Percentiles rank a stretch among this genome's conserved stretches.
These are phyloP conservation scores for Athene noctua DNA, from an alignment of 2,113 vertebrate species.

Conservation along the genomic window DNA sequence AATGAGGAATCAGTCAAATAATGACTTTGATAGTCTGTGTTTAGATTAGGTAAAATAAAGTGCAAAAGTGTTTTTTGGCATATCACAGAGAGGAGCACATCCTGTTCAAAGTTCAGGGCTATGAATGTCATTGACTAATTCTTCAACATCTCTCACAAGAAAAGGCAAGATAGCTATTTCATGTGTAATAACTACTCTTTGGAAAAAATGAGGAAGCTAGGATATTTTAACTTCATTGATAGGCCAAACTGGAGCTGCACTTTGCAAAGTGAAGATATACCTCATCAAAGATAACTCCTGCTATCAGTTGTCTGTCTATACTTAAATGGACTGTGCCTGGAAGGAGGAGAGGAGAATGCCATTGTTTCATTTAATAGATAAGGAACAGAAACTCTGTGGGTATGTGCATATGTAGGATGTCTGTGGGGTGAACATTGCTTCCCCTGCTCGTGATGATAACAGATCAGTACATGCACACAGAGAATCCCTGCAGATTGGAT, in stretches of 20 bases:
- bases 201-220: not conserved
- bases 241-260: not conserved
- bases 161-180: not conserved
- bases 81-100: not conserved
- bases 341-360: not conserved
- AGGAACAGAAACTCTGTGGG: not conserved
- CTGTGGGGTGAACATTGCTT: not conserved
- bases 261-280: not conserved
- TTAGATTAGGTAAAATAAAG: conserved; percentile 32
- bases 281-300: not conserved
- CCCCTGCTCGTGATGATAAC: not conserved
- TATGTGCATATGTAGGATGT: rapidly evolving
- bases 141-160: not conserved
- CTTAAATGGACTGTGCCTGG: not conserved
- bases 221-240: not conserved
- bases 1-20: conserved; percentile 51
- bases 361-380: not conserved
- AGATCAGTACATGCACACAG: not conserved
- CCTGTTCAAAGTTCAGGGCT: not conserved
- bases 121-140: not conserved
- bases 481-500: not conserved
- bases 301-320: not conserved
- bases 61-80: not conserved
- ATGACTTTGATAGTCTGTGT: conserved; percentile 13
- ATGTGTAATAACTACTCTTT: not conserved